Evolutionary conservation across 2,113 vertebrate species (phyloP), one percentile per base, ranked within the genome.

Genomic region (Phyllopteryx taeniolatus): DNA sequence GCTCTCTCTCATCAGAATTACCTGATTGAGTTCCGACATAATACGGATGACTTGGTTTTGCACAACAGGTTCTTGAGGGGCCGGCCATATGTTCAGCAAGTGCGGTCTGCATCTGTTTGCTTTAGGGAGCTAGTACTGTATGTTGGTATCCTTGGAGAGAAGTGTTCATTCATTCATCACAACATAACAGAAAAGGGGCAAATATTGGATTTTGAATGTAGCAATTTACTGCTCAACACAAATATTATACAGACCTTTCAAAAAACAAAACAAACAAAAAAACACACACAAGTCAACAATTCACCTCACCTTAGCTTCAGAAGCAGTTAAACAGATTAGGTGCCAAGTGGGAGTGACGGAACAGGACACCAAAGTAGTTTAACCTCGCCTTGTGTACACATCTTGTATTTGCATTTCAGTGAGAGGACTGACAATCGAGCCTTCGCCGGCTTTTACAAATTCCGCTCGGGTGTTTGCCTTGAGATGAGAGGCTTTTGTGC

Each of bases 301-400:
- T 15, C 13, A 66, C 14, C 44, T 46, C 14, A 47, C 1, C 13
- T n/a, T 13, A 27, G 31, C n/a, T 53, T 31, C 13, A 49, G 14
- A 66, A 14, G 20, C 2, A 31, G 68, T 73, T 61, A 44, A 78
- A 61, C 47, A 31, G 17, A 12, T 2, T 7, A 12, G 8, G 53
- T 22, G 53, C 17, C 60, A 62, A 27, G 61, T 61, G 22, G 66
- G 73, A 71, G 83, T 67, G 72, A 64, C 63, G 51, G 5, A 59
- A 49, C 54, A 47, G 17, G 63, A 65, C 2, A 35, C 6, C n/a
- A 2, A 54, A 33, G 14, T 22, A 22, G 54, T 70, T 67, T 5
- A 5, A 65, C 77, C 61, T 71, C 69, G 17, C 78, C 75, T 62
- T 87, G 49, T 63, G 67, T 68, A 83, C 76, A 89, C 69, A 4